Evolutionary conservation across 30 jellyfish, hydroid and myxozoan genomes (phyloP), one percentile per base, ranked within the genome.

Genomic region (Aurelia aurita): DNA sequence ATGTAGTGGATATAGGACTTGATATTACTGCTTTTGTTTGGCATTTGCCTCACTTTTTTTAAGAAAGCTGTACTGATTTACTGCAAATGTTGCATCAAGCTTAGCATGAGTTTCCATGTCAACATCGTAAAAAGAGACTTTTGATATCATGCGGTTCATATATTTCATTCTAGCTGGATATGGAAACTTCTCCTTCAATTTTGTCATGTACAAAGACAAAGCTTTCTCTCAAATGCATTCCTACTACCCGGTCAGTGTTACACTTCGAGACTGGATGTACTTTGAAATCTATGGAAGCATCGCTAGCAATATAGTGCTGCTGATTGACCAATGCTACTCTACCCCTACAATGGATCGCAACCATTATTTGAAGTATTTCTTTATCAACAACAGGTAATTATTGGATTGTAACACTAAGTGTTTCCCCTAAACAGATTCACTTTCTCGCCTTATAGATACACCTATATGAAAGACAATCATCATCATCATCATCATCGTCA

Each of bases 271-370:
- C 31, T 55, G 67, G 67, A 55, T 55, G 67, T 55, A 55, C 67
- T 55, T 55, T 55, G 67, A 55, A 53, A 15, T 54, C 74, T 29
- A 54, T 28, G 73, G 74, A 23, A 74, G 74, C 71, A 49, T 26
- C 14, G 53, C 86, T 0, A 74, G 74, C 73, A 74, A 28, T 23
- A 28, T 29, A 9, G 74, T 74, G n/a, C 23, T 55, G 19, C 58
- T 74, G n/a, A 55, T 74, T 53, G 86, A 74, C 22, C 86, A 74
- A 18, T 74, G 86, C 73, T 74, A 46, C 58, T 53, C 86, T 29
- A 74, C 86, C 10, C 86, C 86, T 7, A 74, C 73, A 0, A 74
- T 74, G 86, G 74, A 74, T 23, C 26, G 73, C 26, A 55, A 74
- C 31, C 74, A 55, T 28, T 55, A 51, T 19, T 6, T 47, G 72